Conservation (phyloP, 2,888 invertebrate genomes). For the Asteroscopus sphinx region DNA sequence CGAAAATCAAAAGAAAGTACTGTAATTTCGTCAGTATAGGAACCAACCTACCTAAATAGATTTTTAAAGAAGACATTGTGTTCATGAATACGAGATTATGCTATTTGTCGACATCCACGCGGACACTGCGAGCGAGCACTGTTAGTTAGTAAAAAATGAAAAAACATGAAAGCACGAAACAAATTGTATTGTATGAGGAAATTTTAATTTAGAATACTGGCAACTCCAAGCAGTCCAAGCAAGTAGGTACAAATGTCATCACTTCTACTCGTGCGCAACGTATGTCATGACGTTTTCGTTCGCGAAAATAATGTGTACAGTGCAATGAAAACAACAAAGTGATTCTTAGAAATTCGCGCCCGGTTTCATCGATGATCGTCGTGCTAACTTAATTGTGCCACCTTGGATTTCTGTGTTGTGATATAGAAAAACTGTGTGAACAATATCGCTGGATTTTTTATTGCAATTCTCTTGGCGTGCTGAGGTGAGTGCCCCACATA, state of each 20-base stretch:
- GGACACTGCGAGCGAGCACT: too few relatives aligned
- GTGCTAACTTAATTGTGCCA: slow-evolving; percentile 33
- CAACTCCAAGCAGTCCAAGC: slow-evolving; percentile 19
- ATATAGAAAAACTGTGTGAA: slow-evolving; percentile 35
- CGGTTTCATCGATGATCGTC: slow-evolving; percentile 24
- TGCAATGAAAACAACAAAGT: slow-evolving; percentile 38
- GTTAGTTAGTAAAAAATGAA: too few relatives aligned
- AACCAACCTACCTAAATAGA: too few relatives aligned
- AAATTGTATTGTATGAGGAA: slow-evolving; percentile 1
- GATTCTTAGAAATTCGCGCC: slow-evolving; percentile 41
- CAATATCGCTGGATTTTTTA: slow-evolving; percentile 48
- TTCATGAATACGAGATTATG: too few relatives aligned
- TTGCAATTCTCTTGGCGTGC: slow-evolving; percentile 22
- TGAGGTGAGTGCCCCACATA: slow-evolving; percentile 58
- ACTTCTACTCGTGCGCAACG: slow-evolving; percentile 50
- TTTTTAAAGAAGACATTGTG: too few relatives aligned
- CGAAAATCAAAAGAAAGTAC: too few relatives aligned
- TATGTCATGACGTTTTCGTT: slow-evolving; percentile 16
- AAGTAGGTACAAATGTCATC: slow-evolving; percentile 10
- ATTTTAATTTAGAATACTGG: slow-evolving; percentile 27
- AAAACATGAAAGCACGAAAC: too few relatives aligned
- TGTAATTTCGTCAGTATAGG: too few relatives aligned
- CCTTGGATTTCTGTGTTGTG: slow-evolving; percentile 52
- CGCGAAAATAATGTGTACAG: slow-evolving; percentile 23
- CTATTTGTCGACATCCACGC: too few relatives aligned